Conservation (phyloP, 2,888 invertebrate species). For the Netelia inedita region DNA sequence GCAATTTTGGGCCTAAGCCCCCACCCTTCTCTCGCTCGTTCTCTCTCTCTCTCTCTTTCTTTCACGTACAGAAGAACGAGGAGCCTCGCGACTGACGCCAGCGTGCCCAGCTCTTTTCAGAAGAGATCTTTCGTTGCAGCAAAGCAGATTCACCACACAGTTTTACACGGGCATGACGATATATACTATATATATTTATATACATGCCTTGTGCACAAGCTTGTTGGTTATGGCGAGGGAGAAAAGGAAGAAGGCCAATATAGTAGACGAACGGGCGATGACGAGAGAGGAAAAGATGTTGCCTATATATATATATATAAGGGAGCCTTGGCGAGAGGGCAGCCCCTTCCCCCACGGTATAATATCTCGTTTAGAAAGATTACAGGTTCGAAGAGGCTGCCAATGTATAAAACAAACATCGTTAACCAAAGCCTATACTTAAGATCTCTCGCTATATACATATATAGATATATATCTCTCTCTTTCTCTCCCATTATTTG, state of each 20-base stretch:
- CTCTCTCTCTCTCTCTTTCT: constrained; percentile 9
- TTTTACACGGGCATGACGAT: constrained; percentile 13
- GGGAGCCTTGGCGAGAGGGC: constrained; percentile 63
- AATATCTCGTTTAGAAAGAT: constrained; percentile 86
- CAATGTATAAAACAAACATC: constrained; percentile 86
- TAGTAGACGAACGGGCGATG: constrained; percentile 40
- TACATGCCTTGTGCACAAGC: constrained; percentile 43
- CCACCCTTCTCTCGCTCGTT: constrained; percentile 44
- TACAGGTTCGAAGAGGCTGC: constrained; percentile 85
- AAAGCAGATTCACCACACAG: constrained; percentile 41
- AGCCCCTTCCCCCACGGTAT: constrained; percentile 71
- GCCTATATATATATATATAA: constrained; percentile 42
- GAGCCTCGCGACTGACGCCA: constrained; percentile 65
- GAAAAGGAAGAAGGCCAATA: constrained; percentile 40
- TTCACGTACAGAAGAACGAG: constrained; percentile 6
- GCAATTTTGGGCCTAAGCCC: constrained; percentile 73
- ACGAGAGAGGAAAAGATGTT: constrained; percentile 48
- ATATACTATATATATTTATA: constrained; percentile 24
- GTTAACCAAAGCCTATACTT: constrained; percentile 85
- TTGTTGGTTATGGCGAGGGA: constrained; percentile 39
- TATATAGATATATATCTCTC: constrained; percentile 1
- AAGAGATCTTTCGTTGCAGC: constrained; percentile 55
- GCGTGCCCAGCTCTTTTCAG: constrained; percentile 46
- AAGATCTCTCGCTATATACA: constrained; percentile 72
- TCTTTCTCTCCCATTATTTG: constrained; percentile 70